Evolutionary conservation across 2,113 vertebrate genomes (phyloP), one percentile per base, ranked within the genome.

Genomic region (Larimichthys polyactis): DNA sequence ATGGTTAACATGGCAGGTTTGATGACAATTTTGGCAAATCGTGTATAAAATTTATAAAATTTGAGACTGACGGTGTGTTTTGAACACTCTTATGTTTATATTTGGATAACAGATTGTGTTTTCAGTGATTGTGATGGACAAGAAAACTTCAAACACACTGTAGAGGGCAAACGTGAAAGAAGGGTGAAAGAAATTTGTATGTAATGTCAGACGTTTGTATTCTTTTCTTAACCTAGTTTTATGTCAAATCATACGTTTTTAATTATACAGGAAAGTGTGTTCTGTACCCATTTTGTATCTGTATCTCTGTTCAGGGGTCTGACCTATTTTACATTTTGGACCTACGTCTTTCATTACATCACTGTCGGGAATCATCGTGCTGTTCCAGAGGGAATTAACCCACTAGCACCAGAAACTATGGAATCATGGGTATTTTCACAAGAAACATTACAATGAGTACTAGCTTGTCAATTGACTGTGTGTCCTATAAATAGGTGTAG

Each of bases 311-410:
- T 75, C 71, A 71, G 58, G 65, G 43, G 24, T 71, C 17, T 75
- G 71, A 20, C 71, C 82, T 70, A 43, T 58, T 79, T 79, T 49
- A 70, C 29, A 69, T 79, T 62, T 74, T 20, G 27, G 46, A 5
- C 0, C 19, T 9, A 44, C 0, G 20, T 11, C 54, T 52, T 62
- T 58, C 55, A 58, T 58, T 24, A 62, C 17, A 43, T 67, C 19
- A 29, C 69, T 29, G 10, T 3, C 22, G 69, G 36, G 55, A 78
- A 51, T 72, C 6, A 77, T 27, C 11, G 20, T 54, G 51, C 51
- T 58, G 19, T 4, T 59, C 60, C 22, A 32, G 29, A 4, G n/a
- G 15, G 59, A 49, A 57, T 65, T 62, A 52, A 73, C 55, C 54
- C 2, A 1, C 32, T 22, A 27, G 60, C 6, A 48, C 4, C 20